phyloP scores from a whole-genome alignment of 2,113 vertebrate species.

The Felis catus region DNA sequence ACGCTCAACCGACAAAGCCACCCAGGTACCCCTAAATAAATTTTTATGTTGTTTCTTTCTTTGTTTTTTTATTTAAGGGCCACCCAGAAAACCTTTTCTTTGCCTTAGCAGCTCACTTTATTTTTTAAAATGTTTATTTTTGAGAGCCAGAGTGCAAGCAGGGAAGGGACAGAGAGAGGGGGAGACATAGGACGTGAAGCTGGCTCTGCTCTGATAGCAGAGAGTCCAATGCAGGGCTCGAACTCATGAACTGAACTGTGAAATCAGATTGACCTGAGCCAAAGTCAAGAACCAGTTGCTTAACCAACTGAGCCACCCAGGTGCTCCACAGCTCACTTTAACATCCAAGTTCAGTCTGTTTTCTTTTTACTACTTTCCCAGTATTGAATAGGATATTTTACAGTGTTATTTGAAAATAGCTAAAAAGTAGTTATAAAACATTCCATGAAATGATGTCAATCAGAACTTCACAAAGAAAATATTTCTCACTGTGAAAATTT shows the following conservation, averaged over 20 bases:
- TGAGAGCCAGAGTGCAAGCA: too few species aligned
- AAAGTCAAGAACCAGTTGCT: too few species aligned
- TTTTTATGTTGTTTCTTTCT: background rate
- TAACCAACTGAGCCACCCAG: too few species aligned
- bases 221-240: too few species aligned
- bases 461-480: conserved; percentile 6
- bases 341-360: background rate
- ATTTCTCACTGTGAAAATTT: background rate
- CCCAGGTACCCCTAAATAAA: background rate
- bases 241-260: too few species aligned
- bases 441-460: background rate
- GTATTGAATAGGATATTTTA: background rate
- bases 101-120: background rate
- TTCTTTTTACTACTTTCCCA: background rate
- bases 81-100: background rate
- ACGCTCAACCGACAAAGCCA: too few species aligned
- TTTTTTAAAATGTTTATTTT: too few species aligned
- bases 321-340: background rate
- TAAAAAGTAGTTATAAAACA: background rate
- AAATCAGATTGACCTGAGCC: too few species aligned
- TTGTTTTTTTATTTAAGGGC: background rate
- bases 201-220: too few species aligned
- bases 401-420: background rate
- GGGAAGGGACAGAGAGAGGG: too few species aligned
- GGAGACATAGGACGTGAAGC: too few species aligned